phyloP scores from a whole-genome alignment of 2,888 invertebrate species.

The Alviniconcha strummeri region DNA sequence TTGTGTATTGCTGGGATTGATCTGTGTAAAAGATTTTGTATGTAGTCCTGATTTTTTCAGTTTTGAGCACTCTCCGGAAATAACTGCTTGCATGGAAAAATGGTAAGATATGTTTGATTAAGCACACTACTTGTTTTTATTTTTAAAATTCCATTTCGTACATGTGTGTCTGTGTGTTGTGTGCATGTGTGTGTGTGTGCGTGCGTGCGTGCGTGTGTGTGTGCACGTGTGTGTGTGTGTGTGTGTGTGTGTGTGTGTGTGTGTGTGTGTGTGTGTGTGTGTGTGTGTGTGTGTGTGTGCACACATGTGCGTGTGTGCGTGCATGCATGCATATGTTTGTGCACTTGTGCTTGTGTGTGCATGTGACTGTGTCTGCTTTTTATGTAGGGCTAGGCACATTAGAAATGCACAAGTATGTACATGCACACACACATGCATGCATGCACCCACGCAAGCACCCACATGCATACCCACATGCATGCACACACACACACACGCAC shows the following conservation, averaged over 20 bases:
- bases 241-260: too few relatives aligned
- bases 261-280: not conserved
- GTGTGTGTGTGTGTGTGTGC: not conserved
- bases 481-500: not conserved
- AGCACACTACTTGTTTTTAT: not conserved
- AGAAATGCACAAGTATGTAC: too few relatives aligned
- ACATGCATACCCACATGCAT: not conserved
- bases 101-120: slow-evolving; percentile 49
- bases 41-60: slow-evolving; percentile 42
- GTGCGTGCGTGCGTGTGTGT: too few relatives aligned
- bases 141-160: not conserved
- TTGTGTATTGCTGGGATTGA: too few relatives aligned
- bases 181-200: not conserved
- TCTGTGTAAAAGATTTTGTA: not conserved
- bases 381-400: too few relatives aligned
- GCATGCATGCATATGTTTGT: not conserved
- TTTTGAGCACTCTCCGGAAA: slow-evolving; percentile 60
- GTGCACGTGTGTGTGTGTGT: too few relatives aligned
- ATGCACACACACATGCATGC: too few relatives aligned
- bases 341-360: not conserved
- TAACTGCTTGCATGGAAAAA: slow-evolving; percentile 59
- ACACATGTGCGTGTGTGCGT: not conserved
- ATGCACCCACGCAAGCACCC: not conserved
- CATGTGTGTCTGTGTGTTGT: not conserved
- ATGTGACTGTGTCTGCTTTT: not conserved